Evolutionary conservation across 2,113 vertebrate species (phyloP), one percentile per base, ranked within the genome.

Genomic region (Phalacrocorax aristotelis): DNA sequence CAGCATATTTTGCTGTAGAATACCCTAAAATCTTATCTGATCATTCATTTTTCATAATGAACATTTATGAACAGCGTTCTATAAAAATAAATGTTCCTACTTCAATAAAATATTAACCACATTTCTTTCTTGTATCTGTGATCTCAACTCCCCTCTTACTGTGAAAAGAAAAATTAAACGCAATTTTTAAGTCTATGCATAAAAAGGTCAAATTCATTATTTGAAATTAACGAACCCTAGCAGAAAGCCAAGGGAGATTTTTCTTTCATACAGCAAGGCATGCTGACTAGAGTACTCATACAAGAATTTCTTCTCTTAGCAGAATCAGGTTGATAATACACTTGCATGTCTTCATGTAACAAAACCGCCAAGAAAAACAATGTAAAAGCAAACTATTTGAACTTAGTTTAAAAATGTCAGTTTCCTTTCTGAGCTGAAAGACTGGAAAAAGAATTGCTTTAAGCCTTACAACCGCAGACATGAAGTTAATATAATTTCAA

Each of bases 141-240:
- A 97, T 96, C 70, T 96, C 95, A 97, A 87, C 91, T 97, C 90
- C 15, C 84, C 90, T 91, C 84, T 91, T 98, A 94, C 93, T 95
- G 92, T 92, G 61, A 94, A 97, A 96, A 96, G 60, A 95, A 97
- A 91, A 91, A 97, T 57, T 62, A 76, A 97, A 90, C 30, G 6
- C 66, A 91, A 74, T 95, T 97, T 92, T 81, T 84, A 98, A 97
- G 25, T n/a, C 62, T 54, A 77, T 36, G 20, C 18, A 74, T 51
- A 61, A 16, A 92, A 94, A 83, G 62, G 69, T 81, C 77, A 93
- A 97, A 97, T 97, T 98, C 78, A 96, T 92, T 90, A 92, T 83
- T 86, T 87, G 72, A 93, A 97, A 97, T 92, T 88, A 97, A 95
- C 90, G 93, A 97, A 92, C 65, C 34, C 44, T 61, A 96, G 85